Evolutionary conservation across 2,797 vertebrate species (phyloP).

Genomic region (Triplophysa yarkandensis): DNA sequence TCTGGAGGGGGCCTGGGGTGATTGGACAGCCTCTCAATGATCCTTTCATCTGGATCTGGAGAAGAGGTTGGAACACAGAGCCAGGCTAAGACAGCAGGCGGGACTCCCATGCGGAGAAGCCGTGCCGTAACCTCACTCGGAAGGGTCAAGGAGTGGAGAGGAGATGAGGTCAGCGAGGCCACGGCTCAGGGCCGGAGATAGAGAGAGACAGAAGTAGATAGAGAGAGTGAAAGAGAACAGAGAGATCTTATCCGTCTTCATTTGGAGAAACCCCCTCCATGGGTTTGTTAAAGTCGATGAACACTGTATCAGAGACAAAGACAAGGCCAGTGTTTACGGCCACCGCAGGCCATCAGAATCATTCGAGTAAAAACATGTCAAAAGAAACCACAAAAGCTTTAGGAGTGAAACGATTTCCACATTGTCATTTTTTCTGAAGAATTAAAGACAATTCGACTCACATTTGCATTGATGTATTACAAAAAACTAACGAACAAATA

Average conservation of each 20-base stretch:
- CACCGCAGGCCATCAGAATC: slow-evolving; percentile 21
- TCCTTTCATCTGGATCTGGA: slow-evolving; percentile 59
- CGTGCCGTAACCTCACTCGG: slow-evolving; percentile 46
- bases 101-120: slow-evolving; percentile 44
- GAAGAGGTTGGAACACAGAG: slow-evolving; percentile 42
- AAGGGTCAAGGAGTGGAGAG: slow-evolving; percentile 59
- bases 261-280: slow-evolving; percentile 34
- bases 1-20: slow-evolving; percentile 28
- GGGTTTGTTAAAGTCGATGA: slow-evolving; percentile 39
- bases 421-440: not conserved
- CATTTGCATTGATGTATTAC: not conserved
- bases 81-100: slow-evolving; percentile 36
- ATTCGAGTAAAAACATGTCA: slow-evolving; percentile 3
- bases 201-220: slow-evolving; percentile 45
- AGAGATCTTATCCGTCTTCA: slow-evolving; percentile 58
- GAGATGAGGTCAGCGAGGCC: slow-evolving; percentile 50
- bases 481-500: not conserved
- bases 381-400: not conserved
- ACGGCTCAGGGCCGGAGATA: slow-evolving; percentile 54
- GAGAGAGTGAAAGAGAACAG: slow-evolving; percentile 47
- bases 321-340: slow-evolving; percentile 30
- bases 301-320: slow-evolving; percentile 45
- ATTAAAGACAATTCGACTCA: not conserved
- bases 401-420: not conserved
- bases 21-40: slow-evolving; percentile 49